Evolutionary conservation across 2,888 invertebrate species (phyloP), one percentile per base, ranked within the genome.

Genomic region (Masnerella sp.): DNA sequence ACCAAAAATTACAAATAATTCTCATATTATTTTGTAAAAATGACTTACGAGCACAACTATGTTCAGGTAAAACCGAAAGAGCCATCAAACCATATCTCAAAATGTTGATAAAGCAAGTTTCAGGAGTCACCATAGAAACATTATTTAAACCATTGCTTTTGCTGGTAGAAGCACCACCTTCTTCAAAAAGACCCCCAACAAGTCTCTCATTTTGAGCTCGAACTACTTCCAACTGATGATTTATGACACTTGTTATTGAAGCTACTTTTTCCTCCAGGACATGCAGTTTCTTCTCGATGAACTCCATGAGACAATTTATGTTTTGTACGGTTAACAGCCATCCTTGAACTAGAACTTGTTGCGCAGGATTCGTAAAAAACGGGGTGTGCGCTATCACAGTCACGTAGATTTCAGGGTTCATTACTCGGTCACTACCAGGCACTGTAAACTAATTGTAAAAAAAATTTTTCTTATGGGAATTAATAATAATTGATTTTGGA

Each of bases 311-410:
- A 59, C 88, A 87, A 47, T 88, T 88, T 43, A 93, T 86, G 84
- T 93, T 93, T 65, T 88, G 87, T 52, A 86, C 83, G 38, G 91
- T 91, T 58, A 93, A 88, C 72, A 91, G 88, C 87, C 92, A 91
- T 43, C 94, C 93, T 86, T 93, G 93, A 22, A 92, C 90, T 78
- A 93, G 86, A 51, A 93, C 93, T 89, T 93, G 92, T 84, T 93
- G 93, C 15, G 92, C 91, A 20, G 91, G 91, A 79, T 91, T 92
- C 74, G 91, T 90, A 79, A 93, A 90, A 87, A 94, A 93, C 54
- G 94, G 94, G 9, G 93, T 93, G 86, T 94, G 93, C 4, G 92
- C 93, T 84, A 94, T 92, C 79, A 95, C 92, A 74, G 94, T 93
- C 45, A 94, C 89, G 87, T 91, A 93, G 67, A 95, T 89, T 78